Evolutionary conservation across 1,140 invertebrate genomes (phyloP), one percentile per base, ranked within the genome.

Genomic region (Drosophila auraria): DNA sequence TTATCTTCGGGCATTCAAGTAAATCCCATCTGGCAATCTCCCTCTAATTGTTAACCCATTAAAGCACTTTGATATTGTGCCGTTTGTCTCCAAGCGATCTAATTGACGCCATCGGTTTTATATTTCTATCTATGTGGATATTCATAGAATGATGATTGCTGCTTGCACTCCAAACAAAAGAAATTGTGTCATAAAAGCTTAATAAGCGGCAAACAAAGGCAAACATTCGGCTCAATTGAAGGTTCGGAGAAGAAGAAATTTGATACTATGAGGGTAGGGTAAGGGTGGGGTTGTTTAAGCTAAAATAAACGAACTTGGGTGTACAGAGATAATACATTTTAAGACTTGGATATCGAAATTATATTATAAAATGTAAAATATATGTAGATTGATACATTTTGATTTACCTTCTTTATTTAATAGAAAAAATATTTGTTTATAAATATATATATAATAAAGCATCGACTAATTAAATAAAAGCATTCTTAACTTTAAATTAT

Each of bases 151-250:
- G 40, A 71, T 42, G 40, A 49, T 42, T 50, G 51, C 25, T 69
- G 54, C 63, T 49, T 76, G 53, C 49, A 72, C 71, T 25, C 65
- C 63, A 47, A 40, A 62, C 47, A 68, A 65, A 62, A 58, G 73
- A 77, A 30, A 63, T 65, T 44, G 47, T 63, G 53, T 62, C 44
- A 80, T 69, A 50, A 66, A 70, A 57, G 63, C 47, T 58, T 54
- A 66, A 77, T 33, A 68, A 47, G 54, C 36, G 51, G 25, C 71
- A 87, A 81, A 73, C 60, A 77, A 68, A 64, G 15, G 68, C 84
- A 83, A 81, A 89, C 84, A 82, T 84, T 80, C 44, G 71, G 68
- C 59, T 76, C 86, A 90, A 89, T 89, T 86, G 47, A 54, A 11
- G 58, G 44, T 30, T 40, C 20, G 11, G 8, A 23, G 56, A 78